A percentile compares a stretch with the other conserved stretches of the same genome.
Conservation (phyloP, 2,888 invertebrate species). For the Pristionchus mayeri region DNA sequence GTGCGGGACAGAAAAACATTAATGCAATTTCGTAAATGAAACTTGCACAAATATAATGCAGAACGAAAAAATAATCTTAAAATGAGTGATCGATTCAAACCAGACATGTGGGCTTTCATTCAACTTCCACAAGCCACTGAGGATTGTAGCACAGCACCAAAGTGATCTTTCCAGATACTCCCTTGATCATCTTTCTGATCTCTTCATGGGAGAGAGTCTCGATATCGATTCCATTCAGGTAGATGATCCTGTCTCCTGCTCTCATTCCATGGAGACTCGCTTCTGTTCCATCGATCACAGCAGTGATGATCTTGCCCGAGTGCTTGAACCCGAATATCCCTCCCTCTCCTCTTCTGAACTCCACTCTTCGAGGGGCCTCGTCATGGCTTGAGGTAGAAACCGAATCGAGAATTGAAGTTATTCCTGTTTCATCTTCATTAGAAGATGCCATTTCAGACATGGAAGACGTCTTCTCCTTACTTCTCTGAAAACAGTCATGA, state of each 20-base stretch:
- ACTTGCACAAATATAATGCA: too few relatives aligned
- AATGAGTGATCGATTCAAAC: too few relatives aligned
- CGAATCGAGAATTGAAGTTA: neutral
- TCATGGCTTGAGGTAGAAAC: neutral
- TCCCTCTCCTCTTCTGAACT: neutral
- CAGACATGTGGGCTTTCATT: too few relatives aligned
- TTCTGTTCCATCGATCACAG: neutral
- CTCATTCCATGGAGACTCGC: neutral
- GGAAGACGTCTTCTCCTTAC: too few relatives aligned
- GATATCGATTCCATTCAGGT: neutral
- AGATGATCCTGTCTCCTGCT: neutral
- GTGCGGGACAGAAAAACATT: too few relatives aligned
- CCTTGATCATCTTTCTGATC: neutral
- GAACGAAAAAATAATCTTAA: too few relatives aligned
- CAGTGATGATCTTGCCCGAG: neutral
- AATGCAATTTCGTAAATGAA: too few relatives aligned
- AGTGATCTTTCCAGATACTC: neutral
- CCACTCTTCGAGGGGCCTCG: neutral
- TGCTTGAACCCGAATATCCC: neutral
- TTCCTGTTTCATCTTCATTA: neutral
- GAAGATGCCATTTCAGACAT: neutral
- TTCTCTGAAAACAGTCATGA: too few relatives aligned
- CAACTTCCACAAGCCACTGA: neutral
- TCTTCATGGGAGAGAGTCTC: neutral
- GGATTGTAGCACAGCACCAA: neutral